These are phyloP conservation scores for Siniperca knerii DNA, from an alignment of 2,113 vertebrate genomes.

Conservation along the genomic window DNA sequence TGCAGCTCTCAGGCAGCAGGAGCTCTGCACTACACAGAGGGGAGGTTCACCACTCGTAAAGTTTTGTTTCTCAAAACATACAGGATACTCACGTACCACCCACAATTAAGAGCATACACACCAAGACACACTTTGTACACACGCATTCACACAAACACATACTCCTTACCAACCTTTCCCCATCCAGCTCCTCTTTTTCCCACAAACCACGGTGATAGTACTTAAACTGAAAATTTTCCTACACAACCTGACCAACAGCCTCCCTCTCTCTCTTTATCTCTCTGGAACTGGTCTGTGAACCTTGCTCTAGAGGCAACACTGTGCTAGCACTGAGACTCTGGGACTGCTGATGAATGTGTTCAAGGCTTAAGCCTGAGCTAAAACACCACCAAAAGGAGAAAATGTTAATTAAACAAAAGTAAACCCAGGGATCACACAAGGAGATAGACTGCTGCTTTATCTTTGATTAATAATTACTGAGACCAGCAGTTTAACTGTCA, in stretches of 20 bases:
- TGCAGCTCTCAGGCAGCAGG: conserved; percentile 30
- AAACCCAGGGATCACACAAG: conserved; percentile 32
- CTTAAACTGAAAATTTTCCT: conserved; percentile 15
- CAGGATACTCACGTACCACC: background rate
- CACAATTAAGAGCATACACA: conserved; percentile 1
- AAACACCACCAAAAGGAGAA: conserved; percentile 61
- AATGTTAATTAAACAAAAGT: conserved; percentile 57
- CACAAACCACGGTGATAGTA: background rate
- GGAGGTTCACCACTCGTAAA: background rate
- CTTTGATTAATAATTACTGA: conserved; percentile 16
- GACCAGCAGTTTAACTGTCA: background rate
- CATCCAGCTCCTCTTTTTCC: conserved; percentile 2
- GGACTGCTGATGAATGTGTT: conserved; percentile 41
- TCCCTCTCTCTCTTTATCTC: conserved; percentile 6
- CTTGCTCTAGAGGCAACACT: conserved; percentile 30
- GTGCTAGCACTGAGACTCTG: conserved; percentile 17
- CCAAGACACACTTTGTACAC: background rate
- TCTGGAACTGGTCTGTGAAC: conserved; percentile 40
- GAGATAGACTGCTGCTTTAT: conserved; percentile 23
- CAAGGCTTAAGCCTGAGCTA: conserved; percentile 42
- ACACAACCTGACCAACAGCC: conserved; percentile 13
- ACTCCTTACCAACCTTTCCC: background rate
- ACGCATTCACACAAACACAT: conserved; percentile 14
- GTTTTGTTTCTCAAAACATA: conserved; percentile 26
- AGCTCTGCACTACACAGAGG: conserved; percentile 11